Base-by-base conservation (phyloP, 2,888 invertebrate genomes). In the Unio delphinus region DNA sequence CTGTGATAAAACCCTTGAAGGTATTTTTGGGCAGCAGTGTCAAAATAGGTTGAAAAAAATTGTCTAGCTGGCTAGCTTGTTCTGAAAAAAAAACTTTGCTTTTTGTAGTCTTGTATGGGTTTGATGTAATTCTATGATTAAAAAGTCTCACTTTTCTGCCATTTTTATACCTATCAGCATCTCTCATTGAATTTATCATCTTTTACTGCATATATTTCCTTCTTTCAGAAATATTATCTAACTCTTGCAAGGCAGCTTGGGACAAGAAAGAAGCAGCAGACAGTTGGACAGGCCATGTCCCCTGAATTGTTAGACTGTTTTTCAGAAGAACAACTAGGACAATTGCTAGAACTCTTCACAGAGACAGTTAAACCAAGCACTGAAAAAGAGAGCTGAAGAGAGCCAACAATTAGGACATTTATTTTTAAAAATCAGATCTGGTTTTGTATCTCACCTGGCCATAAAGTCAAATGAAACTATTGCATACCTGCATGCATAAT, bases 271-370 rank as follows among this genome's bases (percentile, higher is more conserved):
- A 76, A 79, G 62, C 72, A 78, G 23, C 79, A 80, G 60, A 68
- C 66, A 6, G 86, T 96, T 20, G 96, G 96, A 0, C 90, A 91
- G 74, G 89, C 92, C 74, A 87, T 97, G 34, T 92, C 93, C 20
- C 90, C 92, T 1, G 89, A 92, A 57, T 90, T 94, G 30, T 89
- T 96, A 55, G 93, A 95, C 64, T 91, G 93, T 84, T 93, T 97
- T 88, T 93, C 92, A 62, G 94, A 95, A 80, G 95, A 96, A 79
- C 96, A 97, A 89, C 90, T 96, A n/a, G 91, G 93, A 26, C 96
- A 97, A 87, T 90, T 97, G 15, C 95, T 95, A 87, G 96, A 96
- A 88, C 90, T 97, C 15, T 94, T 80, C 54, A 79, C 79, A 61
- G 86, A 79, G 26, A 95, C 92, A 89, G 93, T 83, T 94, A 95